These are phyloP conservation scores for Buceros bicornis DNA, from an alignment of 2,797 vertebrate genomes.

Conservation along the genomic window DNA sequence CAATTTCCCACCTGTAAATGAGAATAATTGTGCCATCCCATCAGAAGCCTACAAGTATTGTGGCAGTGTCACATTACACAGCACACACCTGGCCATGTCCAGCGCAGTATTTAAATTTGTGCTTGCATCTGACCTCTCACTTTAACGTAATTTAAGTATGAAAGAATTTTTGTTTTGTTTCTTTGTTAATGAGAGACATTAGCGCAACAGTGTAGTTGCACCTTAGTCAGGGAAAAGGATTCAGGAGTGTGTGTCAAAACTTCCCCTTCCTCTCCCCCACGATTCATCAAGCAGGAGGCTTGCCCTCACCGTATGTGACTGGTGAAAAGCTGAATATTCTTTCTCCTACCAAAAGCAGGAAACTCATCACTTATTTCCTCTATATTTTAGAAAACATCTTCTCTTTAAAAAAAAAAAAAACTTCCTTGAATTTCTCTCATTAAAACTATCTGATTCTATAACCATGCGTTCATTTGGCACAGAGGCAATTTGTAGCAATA, in stretches of 20 bases:
- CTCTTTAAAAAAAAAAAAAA: too few species aligned
- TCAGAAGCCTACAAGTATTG: background rate
- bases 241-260: background rate
- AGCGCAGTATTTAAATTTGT: background rate
- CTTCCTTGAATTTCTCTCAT: background rate
- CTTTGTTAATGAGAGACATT: background rate
- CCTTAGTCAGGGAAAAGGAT: background rate
- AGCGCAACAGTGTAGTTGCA: background rate
- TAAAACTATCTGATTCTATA: background rate
- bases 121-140: background rate
- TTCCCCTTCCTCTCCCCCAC: accelerated
- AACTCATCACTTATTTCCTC: background rate
- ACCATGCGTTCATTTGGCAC: background rate
- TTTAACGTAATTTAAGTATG: background rate
- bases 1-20: background rate
- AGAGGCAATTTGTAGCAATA: background rate
- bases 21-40: background rate
- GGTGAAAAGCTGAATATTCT: background rate
- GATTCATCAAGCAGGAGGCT: background rate
- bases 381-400: background rate
- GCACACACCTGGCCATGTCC: background rate
- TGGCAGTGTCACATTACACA: background rate
- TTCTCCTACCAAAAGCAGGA: background rate
- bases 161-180: background rate
- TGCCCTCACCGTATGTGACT: background rate